Percentiles rank a stretch among this genome's conserved stretches.
These are phyloP conservation scores for Physocephala rufipes DNA, from an alignment of 2,888 invertebrate genomes.

Conservation along the genomic window DNA sequence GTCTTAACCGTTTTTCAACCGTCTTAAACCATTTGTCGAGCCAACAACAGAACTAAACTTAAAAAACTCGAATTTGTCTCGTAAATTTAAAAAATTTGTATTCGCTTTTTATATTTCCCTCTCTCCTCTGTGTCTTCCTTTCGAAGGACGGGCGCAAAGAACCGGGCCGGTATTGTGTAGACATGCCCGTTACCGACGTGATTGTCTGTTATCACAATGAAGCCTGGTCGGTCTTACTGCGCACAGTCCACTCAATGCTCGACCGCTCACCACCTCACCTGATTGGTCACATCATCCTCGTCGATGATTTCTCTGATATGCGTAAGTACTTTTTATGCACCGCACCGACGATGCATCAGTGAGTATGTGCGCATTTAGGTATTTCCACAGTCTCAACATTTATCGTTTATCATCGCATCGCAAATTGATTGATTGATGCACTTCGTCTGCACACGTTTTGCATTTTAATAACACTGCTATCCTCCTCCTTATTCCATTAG, in stretches of 20 bases:
- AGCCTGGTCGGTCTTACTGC: slow-evolving; percentile 95
- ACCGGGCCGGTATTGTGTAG: slow-evolving; percentile 73
- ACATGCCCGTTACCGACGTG: slow-evolving; percentile 87
- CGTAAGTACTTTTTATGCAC: slow-evolving; percentile 73
- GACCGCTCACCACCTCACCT: slow-evolving; percentile 91
- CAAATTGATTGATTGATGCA: slow-evolving; percentile 40
- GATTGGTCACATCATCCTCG: slow-evolving; percentile 92
- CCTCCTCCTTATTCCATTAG: neutral
- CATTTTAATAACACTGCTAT: slow-evolving; percentile 39
- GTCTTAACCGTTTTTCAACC: slow-evolving; percentile 22
- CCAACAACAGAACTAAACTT: slow-evolving; percentile 37
- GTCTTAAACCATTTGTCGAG: slow-evolving; percentile 24
- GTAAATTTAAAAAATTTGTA: neutral
- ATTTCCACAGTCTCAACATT: neutral
- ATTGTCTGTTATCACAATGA: slow-evolving; percentile 99
- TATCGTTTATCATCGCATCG: slow-evolving; percentile 1
- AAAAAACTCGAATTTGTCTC: neutral
- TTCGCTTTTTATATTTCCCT: neutral
- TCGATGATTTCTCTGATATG: slow-evolving; percentile 97
- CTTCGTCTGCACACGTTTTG: too few relatives aligned
- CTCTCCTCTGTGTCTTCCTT: neutral
- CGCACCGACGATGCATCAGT: too few relatives aligned
- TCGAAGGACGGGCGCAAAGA: slow-evolving; percentile 78
- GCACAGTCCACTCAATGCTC: slow-evolving; percentile 95
- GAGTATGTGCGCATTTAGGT: neutral